phyloP scores from a whole-genome alignment of 2,113 vertebrate genomes.

The Galbula dea region DNA sequence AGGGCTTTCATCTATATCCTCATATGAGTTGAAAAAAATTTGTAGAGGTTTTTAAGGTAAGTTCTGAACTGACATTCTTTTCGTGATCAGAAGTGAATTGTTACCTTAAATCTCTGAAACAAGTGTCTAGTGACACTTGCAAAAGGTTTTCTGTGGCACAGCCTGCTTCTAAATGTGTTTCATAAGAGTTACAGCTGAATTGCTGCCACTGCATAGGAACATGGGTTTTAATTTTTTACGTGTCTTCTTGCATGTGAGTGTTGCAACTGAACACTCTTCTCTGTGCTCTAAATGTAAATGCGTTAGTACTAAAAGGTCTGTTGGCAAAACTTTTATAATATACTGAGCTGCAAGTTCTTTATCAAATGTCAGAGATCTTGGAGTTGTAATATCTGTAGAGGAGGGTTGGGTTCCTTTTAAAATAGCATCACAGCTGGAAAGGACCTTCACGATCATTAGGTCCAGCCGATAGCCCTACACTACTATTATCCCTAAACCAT shows the following conservation, averaged over 20 bases:
- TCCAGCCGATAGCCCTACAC: too few relatives aligned
- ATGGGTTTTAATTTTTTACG: slow-evolving; percentile 9
- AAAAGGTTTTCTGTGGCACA: background rate
- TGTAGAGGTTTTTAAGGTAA: background rate
- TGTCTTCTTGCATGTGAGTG: background rate
- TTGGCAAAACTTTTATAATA: background rate
- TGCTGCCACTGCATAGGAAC: background rate
- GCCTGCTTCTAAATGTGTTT: background rate
- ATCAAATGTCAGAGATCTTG: background rate
- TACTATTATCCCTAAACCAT: too few relatives aligned
- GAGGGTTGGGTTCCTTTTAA: background rate
- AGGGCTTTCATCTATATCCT: slow-evolving; percentile 2
- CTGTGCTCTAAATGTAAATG: background rate
- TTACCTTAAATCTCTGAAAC: background rate
- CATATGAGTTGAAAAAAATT: background rate
- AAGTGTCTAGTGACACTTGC: background rate
- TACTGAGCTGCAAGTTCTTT: background rate
- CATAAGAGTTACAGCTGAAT: background rate
- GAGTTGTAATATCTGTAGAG: background rate
- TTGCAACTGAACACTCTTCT: background rate
- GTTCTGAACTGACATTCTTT: background rate
- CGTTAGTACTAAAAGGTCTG: background rate
- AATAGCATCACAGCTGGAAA: too few relatives aligned
- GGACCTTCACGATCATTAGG: too few relatives aligned
- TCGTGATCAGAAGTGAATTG: background rate